A percentile compares a stretch with the other conserved stretches of the same genome.
Evolutionary conservation across 1,140 invertebrate species (phyloP).

Genomic region (Carposina sasakii): DNA sequence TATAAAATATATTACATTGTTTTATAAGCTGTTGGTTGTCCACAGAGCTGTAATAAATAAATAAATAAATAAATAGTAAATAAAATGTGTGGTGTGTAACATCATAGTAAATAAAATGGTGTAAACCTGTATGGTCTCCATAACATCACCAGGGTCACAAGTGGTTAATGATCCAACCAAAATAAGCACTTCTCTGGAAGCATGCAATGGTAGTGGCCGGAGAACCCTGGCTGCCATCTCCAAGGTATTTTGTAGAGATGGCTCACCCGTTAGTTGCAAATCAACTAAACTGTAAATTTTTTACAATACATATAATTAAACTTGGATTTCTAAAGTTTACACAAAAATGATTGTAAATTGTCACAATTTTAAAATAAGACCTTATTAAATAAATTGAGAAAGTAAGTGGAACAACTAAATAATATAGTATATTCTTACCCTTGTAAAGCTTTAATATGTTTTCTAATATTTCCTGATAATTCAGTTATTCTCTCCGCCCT

Average conservation of each 20-base stretch:
- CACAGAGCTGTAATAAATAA: no score
- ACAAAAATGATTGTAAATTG: no score
- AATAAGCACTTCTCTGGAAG: conserved; percentile 93
- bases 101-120: conserved; percentile 16
- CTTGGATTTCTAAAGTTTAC: no score
- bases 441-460: conserved; percentile 82
- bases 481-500: conserved; percentile 94
- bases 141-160: conserved; percentile 96
- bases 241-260: conserved; percentile 95
- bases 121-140: conserved; percentile 85
- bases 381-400: no score
- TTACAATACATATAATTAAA: no score
- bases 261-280: conserved; percentile 84
- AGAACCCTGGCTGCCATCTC: conserved; percentile 90
- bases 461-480: conserved; percentile 88
- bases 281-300: conserved; percentile 70
- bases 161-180: conserved; percentile 95
- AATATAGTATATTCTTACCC: conserved; percentile 40
- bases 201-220: conserved; percentile 93
- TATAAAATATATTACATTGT: no score
- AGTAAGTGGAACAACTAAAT: no score
- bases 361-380: no score
- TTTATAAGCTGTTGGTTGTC: no score
- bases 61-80: conserved; percentile 14
- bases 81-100: no score